phyloP scores from a whole-genome alignment of 1,140 invertebrate species.

The Brachionus manjavacas region DNA sequence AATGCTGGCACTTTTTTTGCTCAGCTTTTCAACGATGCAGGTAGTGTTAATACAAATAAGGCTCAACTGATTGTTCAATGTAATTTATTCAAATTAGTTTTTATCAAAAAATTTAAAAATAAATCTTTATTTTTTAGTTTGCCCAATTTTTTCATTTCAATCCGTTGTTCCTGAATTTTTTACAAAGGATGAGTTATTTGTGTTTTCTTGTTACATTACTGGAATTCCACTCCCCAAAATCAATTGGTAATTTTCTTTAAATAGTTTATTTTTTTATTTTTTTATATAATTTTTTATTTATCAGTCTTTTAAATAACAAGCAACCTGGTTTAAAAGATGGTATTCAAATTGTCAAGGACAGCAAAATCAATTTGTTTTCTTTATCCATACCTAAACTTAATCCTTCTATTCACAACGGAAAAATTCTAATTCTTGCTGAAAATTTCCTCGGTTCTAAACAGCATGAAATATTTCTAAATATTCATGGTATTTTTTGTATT shows the following conservation, averaged over 20 bases:
- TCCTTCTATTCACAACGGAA: neutral
- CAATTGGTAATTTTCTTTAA: constrained; percentile 70
- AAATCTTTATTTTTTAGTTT: too few relatives aligned
- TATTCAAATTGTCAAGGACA: neutral
- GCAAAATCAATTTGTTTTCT: neutral
- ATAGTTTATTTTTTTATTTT: too few relatives aligned
- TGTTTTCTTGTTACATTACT: constrained; percentile 81
- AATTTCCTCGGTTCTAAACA: neutral
- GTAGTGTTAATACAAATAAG: neutral
- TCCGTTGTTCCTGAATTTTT: neutral
- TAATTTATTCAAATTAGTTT: too few relatives aligned
- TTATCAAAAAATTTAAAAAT: too few relatives aligned
- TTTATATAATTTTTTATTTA: neutral
- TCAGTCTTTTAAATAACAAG: neutral
- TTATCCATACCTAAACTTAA: neutral
- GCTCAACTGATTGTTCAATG: neutral
- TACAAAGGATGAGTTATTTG: neutral
- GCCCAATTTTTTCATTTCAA: neutral
- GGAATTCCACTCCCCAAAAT: constrained; percentile 81
- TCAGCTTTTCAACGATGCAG: neutral
- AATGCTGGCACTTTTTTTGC: neutral
- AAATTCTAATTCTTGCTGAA: neutral
- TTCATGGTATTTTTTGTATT: neutral
- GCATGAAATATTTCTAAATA: neutral
- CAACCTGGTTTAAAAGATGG: neutral